phyloP scores from a whole-genome alignment of 2,888 invertebrate genomes.

The Chirona hameri region DNA sequence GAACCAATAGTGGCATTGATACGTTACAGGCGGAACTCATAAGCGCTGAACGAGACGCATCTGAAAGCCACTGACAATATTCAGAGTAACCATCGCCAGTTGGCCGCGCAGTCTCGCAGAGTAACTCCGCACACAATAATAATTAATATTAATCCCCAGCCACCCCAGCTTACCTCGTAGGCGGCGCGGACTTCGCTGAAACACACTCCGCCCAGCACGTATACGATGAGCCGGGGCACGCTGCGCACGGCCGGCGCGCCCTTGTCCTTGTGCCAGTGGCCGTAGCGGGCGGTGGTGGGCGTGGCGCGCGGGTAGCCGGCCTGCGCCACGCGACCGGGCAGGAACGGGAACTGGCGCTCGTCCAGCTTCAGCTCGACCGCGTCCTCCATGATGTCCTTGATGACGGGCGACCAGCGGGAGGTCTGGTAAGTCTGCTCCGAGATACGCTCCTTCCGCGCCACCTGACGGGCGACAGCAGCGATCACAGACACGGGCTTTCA shows the following conservation, averaged over 20 bases:
- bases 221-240: slow-evolving; percentile 92
- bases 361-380: slow-evolving; percentile 96
- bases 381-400: slow-evolving; percentile 98
- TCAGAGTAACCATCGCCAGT: too few relatives aligned
- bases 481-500: too few relatives aligned
- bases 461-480: slow-evolving; percentile 49
- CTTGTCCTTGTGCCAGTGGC: slow-evolving; percentile 97
- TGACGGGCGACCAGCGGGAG: slow-evolving; percentile 97
- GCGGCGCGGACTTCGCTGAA: slow-evolving; percentile 97
- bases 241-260: slow-evolving; percentile 91
- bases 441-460: slow-evolving; percentile 89
- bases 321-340: slow-evolving; percentile 82
- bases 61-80: too few relatives aligned
- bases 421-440: slow-evolving; percentile 98
- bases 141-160: too few relatives aligned
- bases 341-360: slow-evolving; percentile 90
- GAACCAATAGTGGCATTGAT: too few relatives aligned
- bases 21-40: too few relatives aligned
- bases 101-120: too few relatives aligned
- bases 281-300: slow-evolving; percentile 38
- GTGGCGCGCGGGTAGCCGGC: slow-evolving; percentile 82
- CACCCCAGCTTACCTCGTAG: slow-evolving; percentile 70
- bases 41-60: too few relatives aligned
- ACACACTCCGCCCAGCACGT: slow-evolving; percentile 91
- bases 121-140: too few relatives aligned